These are phyloP conservation scores for Dermochelys coriacea DNA, from an alignment of 2,797 vertebrate genomes.

Conservation along the genomic window DNA sequence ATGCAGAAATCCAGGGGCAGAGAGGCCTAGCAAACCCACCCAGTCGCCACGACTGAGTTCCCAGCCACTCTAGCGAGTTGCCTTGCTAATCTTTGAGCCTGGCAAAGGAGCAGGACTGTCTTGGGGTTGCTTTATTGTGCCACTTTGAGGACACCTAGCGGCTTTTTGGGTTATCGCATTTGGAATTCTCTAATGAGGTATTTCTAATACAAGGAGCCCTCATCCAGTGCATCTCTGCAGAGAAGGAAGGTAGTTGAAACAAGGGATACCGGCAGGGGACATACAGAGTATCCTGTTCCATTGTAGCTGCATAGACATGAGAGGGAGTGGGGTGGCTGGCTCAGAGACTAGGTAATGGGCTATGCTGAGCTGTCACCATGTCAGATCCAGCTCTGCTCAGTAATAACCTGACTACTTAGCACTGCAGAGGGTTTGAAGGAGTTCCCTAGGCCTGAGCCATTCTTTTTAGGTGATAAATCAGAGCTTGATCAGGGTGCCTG, in stretches of 20 bases:
- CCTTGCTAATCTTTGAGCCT: too few species aligned
- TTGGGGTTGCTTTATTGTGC: background rate
- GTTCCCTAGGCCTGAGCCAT: background rate
- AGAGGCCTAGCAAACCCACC: background rate
- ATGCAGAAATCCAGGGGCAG: background rate
- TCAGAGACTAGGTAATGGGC: background rate
- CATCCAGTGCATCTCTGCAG: background rate
- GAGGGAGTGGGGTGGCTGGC: background rate
- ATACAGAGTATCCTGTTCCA: background rate
- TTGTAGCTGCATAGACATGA: background rate
- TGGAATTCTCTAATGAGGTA: background rate
- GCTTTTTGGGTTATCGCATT: background rate
- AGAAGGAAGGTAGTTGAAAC: background rate
- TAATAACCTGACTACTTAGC: background rate
- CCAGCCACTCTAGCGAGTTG: background rate
- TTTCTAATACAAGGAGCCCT: background rate
- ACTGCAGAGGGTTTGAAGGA: background rate
- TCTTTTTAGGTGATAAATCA: background rate
- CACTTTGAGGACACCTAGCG: conserved; percentile 15
- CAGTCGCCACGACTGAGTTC: background rate
- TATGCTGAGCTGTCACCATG: background rate
- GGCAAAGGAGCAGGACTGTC: background rate
- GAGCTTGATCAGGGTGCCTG: background rate
- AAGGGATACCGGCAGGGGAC: background rate
- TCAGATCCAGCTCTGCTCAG: background rate